Evolutionary conservation across 2,113 vertebrate genomes (phyloP).

Genomic region (Clarias macrocephalus): DNA sequence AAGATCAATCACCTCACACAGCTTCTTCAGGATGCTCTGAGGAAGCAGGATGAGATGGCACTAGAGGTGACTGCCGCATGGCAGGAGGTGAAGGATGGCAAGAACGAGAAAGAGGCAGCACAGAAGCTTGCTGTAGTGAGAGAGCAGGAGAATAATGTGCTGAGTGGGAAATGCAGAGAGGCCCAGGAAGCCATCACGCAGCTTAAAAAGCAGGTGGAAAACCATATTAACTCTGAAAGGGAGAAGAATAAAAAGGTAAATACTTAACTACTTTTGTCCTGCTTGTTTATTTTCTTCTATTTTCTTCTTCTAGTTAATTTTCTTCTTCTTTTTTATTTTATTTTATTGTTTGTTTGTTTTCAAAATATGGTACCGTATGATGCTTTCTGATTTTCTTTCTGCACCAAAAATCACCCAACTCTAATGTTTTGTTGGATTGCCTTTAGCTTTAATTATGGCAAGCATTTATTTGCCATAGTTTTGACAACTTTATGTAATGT

Average conservation of each 20-base stretch:
- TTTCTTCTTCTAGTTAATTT: not conserved
- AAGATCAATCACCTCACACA: slow-evolving; percentile 79
- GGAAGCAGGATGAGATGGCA: slow-evolving; percentile 85
- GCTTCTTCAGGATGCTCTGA: slow-evolving; percentile 83
- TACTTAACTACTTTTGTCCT: not conserved
- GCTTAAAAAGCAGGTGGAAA: slow-evolving; percentile 84
- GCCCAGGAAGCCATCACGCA: slow-evolving; percentile 83
- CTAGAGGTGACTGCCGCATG: slow-evolving; percentile 78
- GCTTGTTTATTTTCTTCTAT: not conserved
- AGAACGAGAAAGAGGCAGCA: slow-evolving; percentile 71
- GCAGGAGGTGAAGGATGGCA: slow-evolving; percentile 79
- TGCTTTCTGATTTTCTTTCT: not conserved
- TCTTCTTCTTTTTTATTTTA: not conserved
- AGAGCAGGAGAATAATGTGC: slow-evolving; percentile 71
- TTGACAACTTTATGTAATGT: no score
- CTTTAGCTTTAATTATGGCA: no score
- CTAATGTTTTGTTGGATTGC: no score
- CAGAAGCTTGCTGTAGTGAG: slow-evolving; percentile 69
- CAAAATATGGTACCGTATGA: not conserved
- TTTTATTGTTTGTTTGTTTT: not conserved
- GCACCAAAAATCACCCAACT: no score
- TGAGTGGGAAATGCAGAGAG: slow-evolving; percentile 78
- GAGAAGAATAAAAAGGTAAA: slow-evolving; percentile 94
- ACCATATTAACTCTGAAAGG: slow-evolving; percentile 83
- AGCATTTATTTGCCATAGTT: no score